A percentile compares a stretch with the other conserved stretches of the same genome.
Evolutionary conservation across 2,113 vertebrate genomes (phyloP).

Genomic region (Hemibagrus wyckioides): DNA sequence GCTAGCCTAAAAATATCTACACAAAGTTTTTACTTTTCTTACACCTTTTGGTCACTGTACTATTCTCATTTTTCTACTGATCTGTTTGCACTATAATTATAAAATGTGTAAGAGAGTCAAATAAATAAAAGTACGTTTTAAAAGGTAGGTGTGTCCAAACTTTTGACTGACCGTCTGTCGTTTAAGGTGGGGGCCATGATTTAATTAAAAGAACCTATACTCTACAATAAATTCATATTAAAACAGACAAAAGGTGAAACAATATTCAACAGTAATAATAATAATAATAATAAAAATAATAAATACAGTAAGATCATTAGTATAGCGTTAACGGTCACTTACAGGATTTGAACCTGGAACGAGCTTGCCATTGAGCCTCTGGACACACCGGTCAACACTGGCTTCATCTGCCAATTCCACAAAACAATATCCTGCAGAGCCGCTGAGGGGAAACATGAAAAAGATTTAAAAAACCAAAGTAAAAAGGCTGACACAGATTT

Average conservation of each 20-base stretch:
- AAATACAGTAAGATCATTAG: background rate
- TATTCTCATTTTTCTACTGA: background rate
- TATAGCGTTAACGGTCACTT: conserved; percentile 51
- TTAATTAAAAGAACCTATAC: conserved; percentile 16
- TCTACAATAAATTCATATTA: background rate
- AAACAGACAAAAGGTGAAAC: background rate
- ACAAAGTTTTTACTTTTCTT: background rate
- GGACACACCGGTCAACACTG: conserved; percentile 78
- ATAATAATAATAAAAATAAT: background rate
- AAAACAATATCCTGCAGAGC: conserved; percentile 81
- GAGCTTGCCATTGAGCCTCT: conserved; percentile 78
- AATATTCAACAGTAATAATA: background rate
- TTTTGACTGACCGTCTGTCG: background rate
- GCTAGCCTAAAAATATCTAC: background rate
- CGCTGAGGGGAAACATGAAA: conserved; percentile 49
- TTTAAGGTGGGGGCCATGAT: conserved; percentile 37
- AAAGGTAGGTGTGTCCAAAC: background rate
- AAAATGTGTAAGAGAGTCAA: background rate
- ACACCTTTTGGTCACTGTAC: background rate
- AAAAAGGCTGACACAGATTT: background rate
- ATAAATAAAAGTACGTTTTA: background rate
- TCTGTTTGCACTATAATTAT: background rate
- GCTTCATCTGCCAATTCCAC: conserved; percentile 80
- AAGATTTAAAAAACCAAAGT: background rate
- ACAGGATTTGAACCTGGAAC: conserved; percentile 82